Evolutionary conservation across 92 coral and sea anemone genomes (phyloP), one percentile per base, ranked within the genome.

Genomic region (Muricea muricata): DNA sequence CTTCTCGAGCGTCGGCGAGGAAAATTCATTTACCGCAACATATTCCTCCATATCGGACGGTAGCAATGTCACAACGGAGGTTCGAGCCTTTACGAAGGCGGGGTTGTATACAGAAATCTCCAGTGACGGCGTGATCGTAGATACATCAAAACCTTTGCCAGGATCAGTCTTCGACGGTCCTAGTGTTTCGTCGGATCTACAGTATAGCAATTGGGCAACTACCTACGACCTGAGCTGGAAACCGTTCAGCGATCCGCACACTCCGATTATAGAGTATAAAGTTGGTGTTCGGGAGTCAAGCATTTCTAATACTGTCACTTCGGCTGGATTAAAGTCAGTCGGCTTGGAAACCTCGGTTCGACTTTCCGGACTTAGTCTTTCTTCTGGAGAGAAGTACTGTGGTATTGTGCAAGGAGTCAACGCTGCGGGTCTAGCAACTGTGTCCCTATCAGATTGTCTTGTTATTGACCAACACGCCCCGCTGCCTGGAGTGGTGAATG

Each of bases 381-480:
- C 9, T 9, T 37, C 42, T 4, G 42, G 9, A 37, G 42, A 37
- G 9, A 9, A 37, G 9, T 37, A 37, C 81, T 95, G 98, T 68
- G 99, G 98, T 15, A 90, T 97, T 3, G 96, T 97, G 31, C 75
- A 86, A 80, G 93, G 99, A 15, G 92, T 90, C 77, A 97, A 93
- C 76, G 91, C 91, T 66, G 98, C 98, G 35, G 92, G 96, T 9
- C 88, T 97, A 28, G 81, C 48, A 70, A 39, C 86, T 18, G 93
- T 92, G 66, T 89, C 89, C 37, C 65, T 81, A 1, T 97, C 98
- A 20, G 85, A 97, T 87, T 97, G 99, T 68, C 91, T 97, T 31
- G 87, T 93, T 35, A 93, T 97, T 31, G 99, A 97, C 81, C 97
- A 90, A 31, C 94, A 93, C 48, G 81, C 93, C 25, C 99, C 99